Base-by-base conservation (phyloP, 2,797 vertebrate species). In the Pachyuromys duprasi region DNA sequence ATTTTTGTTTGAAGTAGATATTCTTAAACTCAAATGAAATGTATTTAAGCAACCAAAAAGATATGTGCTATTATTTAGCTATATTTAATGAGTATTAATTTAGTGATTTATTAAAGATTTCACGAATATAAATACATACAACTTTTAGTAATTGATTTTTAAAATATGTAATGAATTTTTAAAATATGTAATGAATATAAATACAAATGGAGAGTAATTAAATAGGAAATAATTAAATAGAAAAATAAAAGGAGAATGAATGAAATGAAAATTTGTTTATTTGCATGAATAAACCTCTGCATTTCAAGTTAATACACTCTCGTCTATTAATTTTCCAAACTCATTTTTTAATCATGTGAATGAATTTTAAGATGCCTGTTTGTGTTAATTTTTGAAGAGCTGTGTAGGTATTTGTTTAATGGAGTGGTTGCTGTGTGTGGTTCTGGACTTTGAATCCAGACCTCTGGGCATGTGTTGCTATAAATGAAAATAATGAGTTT, bases 11-110 rank as follows among this genome's bases (percentile, higher is more conserved):
- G 39, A 95, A 95, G 42, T 69, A 4, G 6, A 53, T 45, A 1
- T 70, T 88, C 45, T 88, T 86, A 89, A 95, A 70, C 55, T n/a
- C 33, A 93, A 84, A 94, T 20, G 17, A 74, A 76, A 15, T 39
- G 8, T 74, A 31, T 67, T 75, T 14, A 94, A 72, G 14, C 3
- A 82, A 55, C 11, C 36, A 62, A 26, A 90, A 82, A 92, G 86
- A 82, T 13, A 17, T 69, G 7, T 45, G 3, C 2, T 45, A 1
- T 89, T 75, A 18, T 69, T 63, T 78, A 49, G 45, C 45, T 69
- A 14, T 22, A 36, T 90, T 2, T 5, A 74, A 28, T 67, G 1
- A 83, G 87, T 67, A 76, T 45, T 78, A 81, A 81, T 70, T 91
- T 80, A 13, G 28, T 90, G 28, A 14, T 45, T 93, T 86, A 90